Conservation (phyloP, 1,140 invertebrate genomes). For the Trachymyrmex cornetzi region DNA sequence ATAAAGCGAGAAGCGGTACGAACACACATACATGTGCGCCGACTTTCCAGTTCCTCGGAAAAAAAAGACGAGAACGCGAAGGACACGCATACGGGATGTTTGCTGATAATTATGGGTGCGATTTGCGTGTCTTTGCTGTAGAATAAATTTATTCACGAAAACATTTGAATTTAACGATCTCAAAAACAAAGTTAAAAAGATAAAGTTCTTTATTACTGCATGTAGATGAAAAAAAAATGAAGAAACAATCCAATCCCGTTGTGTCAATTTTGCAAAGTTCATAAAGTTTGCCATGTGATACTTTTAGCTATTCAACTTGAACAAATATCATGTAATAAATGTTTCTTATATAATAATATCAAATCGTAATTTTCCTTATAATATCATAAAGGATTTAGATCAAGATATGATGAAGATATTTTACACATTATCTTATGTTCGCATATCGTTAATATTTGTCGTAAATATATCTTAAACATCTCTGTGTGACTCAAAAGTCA, state of each 20-base stretch:
- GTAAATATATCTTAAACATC: neutral
- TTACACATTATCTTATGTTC: neutral
- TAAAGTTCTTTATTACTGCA: neutral
- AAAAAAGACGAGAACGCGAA: neutral
- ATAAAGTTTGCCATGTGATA: neutral
- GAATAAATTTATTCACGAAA: neutral
- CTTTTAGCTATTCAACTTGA: neutral
- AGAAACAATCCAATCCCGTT: neutral
- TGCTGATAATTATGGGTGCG: neutral
- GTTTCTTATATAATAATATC: neutral
- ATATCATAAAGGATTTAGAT: neutral
- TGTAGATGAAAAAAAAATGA: neutral
- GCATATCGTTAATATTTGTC: neutral
- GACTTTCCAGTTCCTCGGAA: slow-evolving; percentile 41
- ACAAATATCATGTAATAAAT: neutral
- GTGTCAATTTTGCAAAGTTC: neutral
- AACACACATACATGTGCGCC: neutral
- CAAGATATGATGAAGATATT: neutral
- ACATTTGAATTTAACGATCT: neutral
- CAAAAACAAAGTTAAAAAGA: neutral
- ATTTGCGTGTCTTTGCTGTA: neutral
- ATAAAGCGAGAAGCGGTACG: slow-evolving; percentile 24
- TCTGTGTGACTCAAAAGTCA: neutral
- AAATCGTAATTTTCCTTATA: neutral
- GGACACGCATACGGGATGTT: neutral